Conservation (phyloP, 2,888 invertebrate genomes). For the Chironomus riparius region DNA sequence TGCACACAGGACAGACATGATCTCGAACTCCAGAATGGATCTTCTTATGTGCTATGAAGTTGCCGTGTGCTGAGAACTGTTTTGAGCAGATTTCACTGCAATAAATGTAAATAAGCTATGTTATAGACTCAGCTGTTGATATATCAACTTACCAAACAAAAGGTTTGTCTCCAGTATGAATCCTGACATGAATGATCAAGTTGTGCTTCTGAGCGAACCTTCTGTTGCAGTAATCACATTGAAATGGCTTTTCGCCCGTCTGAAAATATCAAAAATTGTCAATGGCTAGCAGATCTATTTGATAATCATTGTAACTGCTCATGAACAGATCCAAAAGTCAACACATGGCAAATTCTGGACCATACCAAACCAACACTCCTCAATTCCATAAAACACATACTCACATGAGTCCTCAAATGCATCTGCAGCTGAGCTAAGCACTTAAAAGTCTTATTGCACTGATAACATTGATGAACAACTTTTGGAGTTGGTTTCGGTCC, state of each 20-base stretch:
- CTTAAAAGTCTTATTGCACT: slow-evolving; percentile 52
- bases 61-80: slow-evolving; percentile 52
- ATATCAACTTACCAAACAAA: neutral
- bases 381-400: neutral
- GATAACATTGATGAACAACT: slow-evolving; percentile 48
- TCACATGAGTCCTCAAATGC: slow-evolving; percentile 44
- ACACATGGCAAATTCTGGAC: no score
- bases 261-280: slow-evolving; percentile 43
- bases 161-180: slow-evolving; percentile 43
- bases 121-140: no score
- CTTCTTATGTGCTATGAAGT: slow-evolving; percentile 54
- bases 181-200: slow-evolving; percentile 49
- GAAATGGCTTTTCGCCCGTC: slow-evolving; percentile 51
- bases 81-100: slow-evolving; percentile 52
- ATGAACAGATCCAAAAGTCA: no score
- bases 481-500: slow-evolving; percentile 54
- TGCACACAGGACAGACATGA: slow-evolving; percentile 51
- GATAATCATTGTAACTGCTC: no score
- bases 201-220: slow-evolving; percentile 55
- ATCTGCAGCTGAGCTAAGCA: slow-evolving; percentile 53
- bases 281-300: neutral
- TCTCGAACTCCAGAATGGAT: slow-evolving; percentile 53
- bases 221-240: slow-evolving; percentile 49
- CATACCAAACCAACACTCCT: no score
- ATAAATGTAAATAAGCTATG: no score